These are phyloP conservation scores for Rhynchophorus ferrugineus DNA, from an alignment of 1,140 invertebrate genomes.

Conservation along the genomic window DNA sequence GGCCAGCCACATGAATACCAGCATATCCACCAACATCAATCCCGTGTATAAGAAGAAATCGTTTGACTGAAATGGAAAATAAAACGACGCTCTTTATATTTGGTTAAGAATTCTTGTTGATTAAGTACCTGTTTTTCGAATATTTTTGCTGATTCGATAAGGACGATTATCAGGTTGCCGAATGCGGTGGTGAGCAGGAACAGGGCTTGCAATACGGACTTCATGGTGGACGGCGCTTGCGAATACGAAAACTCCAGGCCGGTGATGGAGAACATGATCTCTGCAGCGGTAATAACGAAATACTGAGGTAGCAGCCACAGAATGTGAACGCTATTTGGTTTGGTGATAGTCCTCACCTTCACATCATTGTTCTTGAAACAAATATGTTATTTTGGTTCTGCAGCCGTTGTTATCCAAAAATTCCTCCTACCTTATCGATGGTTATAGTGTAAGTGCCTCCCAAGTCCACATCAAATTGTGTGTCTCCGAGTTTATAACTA, in stretches of 20 bases:
- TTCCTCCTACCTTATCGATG: constrained; percentile 13
- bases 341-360: constrained; percentile 43
- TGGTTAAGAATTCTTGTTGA: too few species aligned
- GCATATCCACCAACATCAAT: constrained; percentile 75
- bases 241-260: constrained; percentile 89
- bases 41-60: constrained; percentile 86
- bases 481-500: background rate
- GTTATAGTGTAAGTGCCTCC: constrained; percentile 28
- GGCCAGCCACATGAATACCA: constrained; percentile 73
- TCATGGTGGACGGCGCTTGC: constrained; percentile 86
- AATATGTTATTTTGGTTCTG: background rate
- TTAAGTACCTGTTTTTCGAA: constrained; percentile 56
- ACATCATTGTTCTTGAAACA: background rate
- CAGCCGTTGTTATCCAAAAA: too few species aligned
- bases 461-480: constrained; percentile 13
- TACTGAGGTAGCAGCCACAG: constrained; percentile 83
- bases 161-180: constrained; percentile 84
- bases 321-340: constrained; percentile 67
- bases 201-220: constrained; percentile 79
- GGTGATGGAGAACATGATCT: constrained; percentile 85
- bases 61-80: constrained; percentile 53
- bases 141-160: constrained; percentile 58
- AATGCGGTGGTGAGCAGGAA: constrained; percentile 86
- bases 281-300: constrained; percentile 71
- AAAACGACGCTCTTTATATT: too few species aligned